Evolutionary conservation across 2,888 invertebrate species (phyloP).

Genomic region (Dione vanillae): DNA sequence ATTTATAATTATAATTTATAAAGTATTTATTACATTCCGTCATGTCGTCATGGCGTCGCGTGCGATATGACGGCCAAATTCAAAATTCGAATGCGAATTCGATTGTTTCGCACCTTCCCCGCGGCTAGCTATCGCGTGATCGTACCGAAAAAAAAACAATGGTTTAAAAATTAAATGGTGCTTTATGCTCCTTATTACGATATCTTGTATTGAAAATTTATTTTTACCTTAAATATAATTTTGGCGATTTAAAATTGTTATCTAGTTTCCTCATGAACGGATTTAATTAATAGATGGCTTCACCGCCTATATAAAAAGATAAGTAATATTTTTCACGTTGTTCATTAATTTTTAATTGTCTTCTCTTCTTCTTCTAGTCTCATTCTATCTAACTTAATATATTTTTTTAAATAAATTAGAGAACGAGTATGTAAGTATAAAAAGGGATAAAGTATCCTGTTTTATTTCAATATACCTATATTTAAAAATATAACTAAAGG

Average conservation of each 20-base stretch:
- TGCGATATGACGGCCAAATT: conserved; percentile 76
- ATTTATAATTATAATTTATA: neutral
- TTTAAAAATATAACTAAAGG: too few species aligned
- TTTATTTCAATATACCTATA: too few species aligned
- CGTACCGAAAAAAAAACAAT: conserved; percentile 46
- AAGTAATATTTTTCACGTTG: too few species aligned
- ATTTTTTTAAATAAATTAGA: too few species aligned
- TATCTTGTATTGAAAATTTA: conserved; percentile 23
- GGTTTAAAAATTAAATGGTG: conserved; percentile 38
- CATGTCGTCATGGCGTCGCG: conserved; percentile 56
- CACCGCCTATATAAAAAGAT: too few species aligned
- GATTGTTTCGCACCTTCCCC: conserved; percentile 50
- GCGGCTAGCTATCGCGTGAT: conserved; percentile 65
- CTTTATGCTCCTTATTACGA: conserved; percentile 46
- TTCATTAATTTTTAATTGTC: too few species aligned
- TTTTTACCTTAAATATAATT: neutral
- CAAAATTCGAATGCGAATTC: conserved; percentile 54
- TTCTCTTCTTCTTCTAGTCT: too few species aligned
- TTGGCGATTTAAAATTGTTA: neutral
- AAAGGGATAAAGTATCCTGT: too few species aligned
- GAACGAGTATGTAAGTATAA: too few species aligned
- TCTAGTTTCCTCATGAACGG: neutral
- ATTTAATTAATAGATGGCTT: too few species aligned
- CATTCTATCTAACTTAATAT: too few species aligned
- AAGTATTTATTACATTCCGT: neutral